Conservation (phyloP, 2,888 invertebrate species). For the Mesoligia furuncula region DNA sequence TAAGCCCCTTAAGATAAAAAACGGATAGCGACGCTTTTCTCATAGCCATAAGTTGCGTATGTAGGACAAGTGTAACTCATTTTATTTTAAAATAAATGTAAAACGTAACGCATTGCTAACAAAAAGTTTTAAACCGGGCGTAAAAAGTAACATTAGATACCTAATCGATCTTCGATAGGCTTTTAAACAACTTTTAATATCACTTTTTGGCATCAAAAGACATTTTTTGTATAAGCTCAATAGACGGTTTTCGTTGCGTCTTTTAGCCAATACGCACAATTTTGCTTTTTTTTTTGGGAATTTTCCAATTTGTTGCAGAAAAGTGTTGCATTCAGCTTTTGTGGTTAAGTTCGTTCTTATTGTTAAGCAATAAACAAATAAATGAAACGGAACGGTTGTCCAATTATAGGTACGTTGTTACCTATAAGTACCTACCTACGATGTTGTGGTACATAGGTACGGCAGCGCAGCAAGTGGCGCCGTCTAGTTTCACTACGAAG, state of each 20-base stretch:
- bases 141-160: slow-evolving; percentile 8
- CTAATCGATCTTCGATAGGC: slow-evolving; percentile 25
- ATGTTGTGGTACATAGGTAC: too few relatives aligned
- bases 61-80: not conserved
- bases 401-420: not conserved
- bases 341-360: not conserved
- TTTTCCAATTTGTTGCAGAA: slow-evolving; percentile 15
- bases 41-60: not conserved
- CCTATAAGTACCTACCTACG: not conserved
- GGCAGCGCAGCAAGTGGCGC: not conserved
- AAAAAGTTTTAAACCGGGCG: not conserved
- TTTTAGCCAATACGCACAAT: not conserved
- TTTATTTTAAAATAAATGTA: slow-evolving; percentile 4
- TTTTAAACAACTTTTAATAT: slow-evolving; percentile 25
- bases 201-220: slow-evolving; percentile 23
- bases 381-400: not conserved
- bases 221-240: slow-evolving; percentile 16
- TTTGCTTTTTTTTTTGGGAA: not conserved
- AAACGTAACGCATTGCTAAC: slow-evolving; percentile 6
- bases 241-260: not conserved
- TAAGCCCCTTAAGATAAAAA: too few relatives aligned
- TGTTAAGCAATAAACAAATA: not conserved
- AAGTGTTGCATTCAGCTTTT: not conserved
- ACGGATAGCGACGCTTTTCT: not conserved
- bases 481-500: not conserved